phyloP scores from a whole-genome alignment of 2,113 vertebrate genomes.

The Tachysurus vachellii region DNA sequence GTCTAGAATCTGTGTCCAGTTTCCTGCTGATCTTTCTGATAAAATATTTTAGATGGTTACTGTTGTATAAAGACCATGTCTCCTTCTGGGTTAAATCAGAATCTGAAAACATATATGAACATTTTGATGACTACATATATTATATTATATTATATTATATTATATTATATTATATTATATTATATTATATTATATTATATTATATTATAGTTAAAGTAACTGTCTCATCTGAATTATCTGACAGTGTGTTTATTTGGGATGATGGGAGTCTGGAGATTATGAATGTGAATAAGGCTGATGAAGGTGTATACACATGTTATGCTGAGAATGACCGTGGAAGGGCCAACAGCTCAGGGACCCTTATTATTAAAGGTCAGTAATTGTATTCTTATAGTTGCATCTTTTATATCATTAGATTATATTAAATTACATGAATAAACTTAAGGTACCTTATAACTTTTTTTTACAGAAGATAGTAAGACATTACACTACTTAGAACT shows the following conservation, averaged over 20 bases:
- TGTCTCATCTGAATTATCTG: not conserved
- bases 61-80: too few species aligned
- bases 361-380: slow-evolving; percentile 86
- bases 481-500: not conserved
- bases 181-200: not conserved
- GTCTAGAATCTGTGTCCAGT: too few species aligned
- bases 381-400: not conserved
- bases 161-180: not conserved
- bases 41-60: too few species aligned
- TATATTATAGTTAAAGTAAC: not conserved
- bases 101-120: too few species aligned
- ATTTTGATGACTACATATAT: not conserved
- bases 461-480: not conserved
- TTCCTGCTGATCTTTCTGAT: too few species aligned
- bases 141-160: not conserved
- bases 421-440: not conserved
- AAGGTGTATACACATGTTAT: slow-evolving; percentile 88
- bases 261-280: slow-evolving; percentile 94
- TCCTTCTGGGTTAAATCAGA: too few species aligned
- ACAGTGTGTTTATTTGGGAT: slow-evolving; percentile 85
- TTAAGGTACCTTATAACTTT: not conserved
- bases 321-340: slow-evolving; percentile 94
- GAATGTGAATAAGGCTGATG: slow-evolving; percentile 85
- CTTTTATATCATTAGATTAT: not conserved
- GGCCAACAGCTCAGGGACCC: slow-evolving; percentile 86